A percentile compares a stretch with the other conserved stretches of the same genome.
phyloP scores from a whole-genome alignment of 2,113 vertebrate species.

The Phycodurus eques region DNA sequence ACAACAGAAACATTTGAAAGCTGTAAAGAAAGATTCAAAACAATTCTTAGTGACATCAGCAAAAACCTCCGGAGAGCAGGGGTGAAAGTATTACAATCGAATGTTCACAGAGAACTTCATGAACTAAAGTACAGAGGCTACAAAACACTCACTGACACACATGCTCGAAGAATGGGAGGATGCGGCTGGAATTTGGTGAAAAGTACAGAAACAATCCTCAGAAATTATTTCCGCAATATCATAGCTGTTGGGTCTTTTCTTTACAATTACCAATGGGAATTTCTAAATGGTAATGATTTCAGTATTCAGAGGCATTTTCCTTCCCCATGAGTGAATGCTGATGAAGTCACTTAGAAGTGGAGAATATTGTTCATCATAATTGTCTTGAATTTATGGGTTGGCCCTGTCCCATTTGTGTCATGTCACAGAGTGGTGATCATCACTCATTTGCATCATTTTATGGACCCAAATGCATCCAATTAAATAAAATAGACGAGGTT shows the following conservation, averaged over 20 bases:
- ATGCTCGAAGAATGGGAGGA: not conserved
- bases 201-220: not conserved
- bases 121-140: not conserved
- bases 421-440: slow-evolving; percentile 10
- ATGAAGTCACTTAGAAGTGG: slow-evolving; percentile 2
- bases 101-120: not conserved
- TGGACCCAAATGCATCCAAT: slow-evolving; percentile 3
- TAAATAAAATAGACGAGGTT: not conserved
- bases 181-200: not conserved
- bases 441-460: slow-evolving; percentile 9
- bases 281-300: not conserved
- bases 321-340: slow-evolving; percentile 2
- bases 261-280: not conserved
- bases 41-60: not conserved
- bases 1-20: not conserved
- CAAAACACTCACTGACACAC: not conserved
- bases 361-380: not conserved
- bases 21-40: not conserved
- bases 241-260: not conserved
- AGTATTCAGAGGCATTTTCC: not conserved
- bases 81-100: not conserved
- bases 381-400: slow-evolving; percentile 6
- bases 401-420: slow-evolving; percentile 9
- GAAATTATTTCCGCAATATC: not conserved
- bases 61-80: not conserved